phyloP scores from a whole-genome alignment of 2,888 invertebrate species.

The Terebella lapidaria region DNA sequence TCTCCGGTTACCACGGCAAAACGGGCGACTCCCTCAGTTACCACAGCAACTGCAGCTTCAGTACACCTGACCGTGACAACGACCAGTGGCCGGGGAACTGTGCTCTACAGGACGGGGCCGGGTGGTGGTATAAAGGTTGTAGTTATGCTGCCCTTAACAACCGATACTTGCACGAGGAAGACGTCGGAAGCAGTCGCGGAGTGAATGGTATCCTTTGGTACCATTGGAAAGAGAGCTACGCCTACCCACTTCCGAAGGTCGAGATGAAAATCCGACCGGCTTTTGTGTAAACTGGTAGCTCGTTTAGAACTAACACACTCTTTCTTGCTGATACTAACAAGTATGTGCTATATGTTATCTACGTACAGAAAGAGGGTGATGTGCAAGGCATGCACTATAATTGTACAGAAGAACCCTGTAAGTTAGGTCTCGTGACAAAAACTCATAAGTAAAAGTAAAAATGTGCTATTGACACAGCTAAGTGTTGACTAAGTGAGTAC shows the following conservation, averaged over 20 bases:
- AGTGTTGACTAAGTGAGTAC: no score
- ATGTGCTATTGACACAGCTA: no score
- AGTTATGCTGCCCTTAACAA: slow-evolving; percentile 40
- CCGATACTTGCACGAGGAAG: slow-evolving; percentile 22
- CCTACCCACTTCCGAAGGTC: slow-evolving; percentile 24
- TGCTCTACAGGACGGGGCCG: slow-evolving; percentile 34
- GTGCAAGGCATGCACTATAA: no score
- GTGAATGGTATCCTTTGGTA: slow-evolving; percentile 35
- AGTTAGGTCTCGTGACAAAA: no score
- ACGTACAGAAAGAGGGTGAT: no score
- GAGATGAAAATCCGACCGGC: slow-evolving; percentile 5
- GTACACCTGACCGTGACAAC: slow-evolving; percentile 79
- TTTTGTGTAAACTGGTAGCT: no score
- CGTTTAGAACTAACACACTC: no score
- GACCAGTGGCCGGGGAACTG: slow-evolving; percentile 59
- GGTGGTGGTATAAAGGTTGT: slow-evolving; percentile 45
- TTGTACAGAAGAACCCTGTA: no score
- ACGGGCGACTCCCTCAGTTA: slow-evolving; percentile 79
- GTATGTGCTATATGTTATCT: no score
- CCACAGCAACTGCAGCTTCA: slow-evolving; percentile 89
- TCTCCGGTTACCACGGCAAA: slow-evolving; percentile 71
- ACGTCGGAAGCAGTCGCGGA: slow-evolving; percentile 13
- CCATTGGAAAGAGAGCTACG: slow-evolving; percentile 33
- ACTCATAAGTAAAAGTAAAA: no score
- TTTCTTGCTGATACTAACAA: no score